phyloP scores from a whole-genome alignment of 2,888 invertebrate species.

The Erebia palarica region DNA sequence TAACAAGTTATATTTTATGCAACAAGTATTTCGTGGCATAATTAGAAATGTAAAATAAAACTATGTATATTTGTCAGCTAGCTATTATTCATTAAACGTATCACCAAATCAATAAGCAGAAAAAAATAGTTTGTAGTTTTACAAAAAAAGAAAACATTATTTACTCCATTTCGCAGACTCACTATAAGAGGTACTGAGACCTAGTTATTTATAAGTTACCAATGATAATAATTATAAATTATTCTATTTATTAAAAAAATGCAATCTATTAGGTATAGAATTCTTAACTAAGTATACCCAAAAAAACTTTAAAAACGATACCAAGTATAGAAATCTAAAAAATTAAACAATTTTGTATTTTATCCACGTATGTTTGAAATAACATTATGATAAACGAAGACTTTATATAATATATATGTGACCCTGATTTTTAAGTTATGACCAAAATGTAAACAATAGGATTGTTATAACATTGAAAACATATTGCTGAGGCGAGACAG shows the following conservation, averaged over 20 bases:
- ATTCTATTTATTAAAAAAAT: neutral
- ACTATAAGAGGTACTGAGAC: conserved; percentile 11
- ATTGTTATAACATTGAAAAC: neutral
- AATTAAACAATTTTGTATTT: conserved; percentile 25
- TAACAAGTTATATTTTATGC: conserved; percentile 56
- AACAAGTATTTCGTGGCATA: conserved; percentile 27
- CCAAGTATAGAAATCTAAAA: conserved; percentile 25
- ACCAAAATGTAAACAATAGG: conserved; percentile 15
- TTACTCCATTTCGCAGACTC: conserved; percentile 24
- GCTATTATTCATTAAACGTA: conserved; percentile 21
- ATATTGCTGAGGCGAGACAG: neutral
- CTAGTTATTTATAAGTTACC: conserved; percentile 3
- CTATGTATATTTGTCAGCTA: conserved; percentile 24
- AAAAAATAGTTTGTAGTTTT: conserved; percentile 24
- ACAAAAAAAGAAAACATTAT: conserved; percentile 14
- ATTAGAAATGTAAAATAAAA: conserved; percentile 9
- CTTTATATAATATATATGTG: conserved; percentile 1
- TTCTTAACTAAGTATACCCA: conserved; percentile 5
- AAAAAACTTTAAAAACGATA: conserved; percentile 24
- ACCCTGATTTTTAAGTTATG: conserved; percentile 22
- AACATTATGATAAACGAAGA: conserved; percentile 22
- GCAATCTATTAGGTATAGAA: conserved; percentile 2
- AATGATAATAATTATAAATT: neutral
- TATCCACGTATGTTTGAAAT: conserved; percentile 13
- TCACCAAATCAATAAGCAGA: conserved; percentile 5